Conservation (phyloP, 1,140 invertebrate species). For the Lepidurus couesii region DNA sequence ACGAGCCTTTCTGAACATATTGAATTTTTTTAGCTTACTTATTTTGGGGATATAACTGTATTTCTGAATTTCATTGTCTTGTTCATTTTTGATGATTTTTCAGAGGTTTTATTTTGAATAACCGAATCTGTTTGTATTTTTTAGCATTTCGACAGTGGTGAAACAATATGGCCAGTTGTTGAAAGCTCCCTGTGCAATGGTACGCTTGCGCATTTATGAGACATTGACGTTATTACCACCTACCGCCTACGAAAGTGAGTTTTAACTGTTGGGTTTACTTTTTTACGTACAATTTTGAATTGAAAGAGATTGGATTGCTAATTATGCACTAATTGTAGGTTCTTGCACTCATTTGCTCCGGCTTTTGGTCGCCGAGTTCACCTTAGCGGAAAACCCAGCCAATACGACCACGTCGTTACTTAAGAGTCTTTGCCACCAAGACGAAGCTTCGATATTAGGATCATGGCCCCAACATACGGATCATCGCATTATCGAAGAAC, state of each 20-base stretch:
- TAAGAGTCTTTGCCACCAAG: slow-evolving; percentile 77
- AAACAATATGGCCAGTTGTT: slow-evolving; percentile 89
- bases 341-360: slow-evolving; percentile 80
- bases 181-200: slow-evolving; percentile 87
- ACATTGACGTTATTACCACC: slow-evolving; percentile 76
- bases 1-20: not conserved
- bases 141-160: slow-evolving; percentile 72
- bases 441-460: slow-evolving; percentile 74
- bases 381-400: slow-evolving; percentile 86
- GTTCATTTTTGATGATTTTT: not conserved
- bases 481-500: slow-evolving; percentile 94
- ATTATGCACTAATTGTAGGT: slow-evolving; percentile 45
- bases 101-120: not conserved
- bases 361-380: slow-evolving; percentile 95
- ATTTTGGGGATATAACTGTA: not conserved
- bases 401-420: slow-evolving; percentile 90
- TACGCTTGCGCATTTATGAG: slow-evolving; percentile 84
- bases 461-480: slow-evolving; percentile 91
- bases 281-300: not conserved
- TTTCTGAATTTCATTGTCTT: slow-evolving; percentile 29
- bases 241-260: slow-evolving; percentile 71
- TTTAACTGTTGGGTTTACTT: not conserved
- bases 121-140: slow-evolving; percentile 37
- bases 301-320: not conserved
- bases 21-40: not conserved